phyloP scores from a whole-genome alignment of 92 coral and sea anemone species.

The Umimayanthus chanpuru region DNA sequence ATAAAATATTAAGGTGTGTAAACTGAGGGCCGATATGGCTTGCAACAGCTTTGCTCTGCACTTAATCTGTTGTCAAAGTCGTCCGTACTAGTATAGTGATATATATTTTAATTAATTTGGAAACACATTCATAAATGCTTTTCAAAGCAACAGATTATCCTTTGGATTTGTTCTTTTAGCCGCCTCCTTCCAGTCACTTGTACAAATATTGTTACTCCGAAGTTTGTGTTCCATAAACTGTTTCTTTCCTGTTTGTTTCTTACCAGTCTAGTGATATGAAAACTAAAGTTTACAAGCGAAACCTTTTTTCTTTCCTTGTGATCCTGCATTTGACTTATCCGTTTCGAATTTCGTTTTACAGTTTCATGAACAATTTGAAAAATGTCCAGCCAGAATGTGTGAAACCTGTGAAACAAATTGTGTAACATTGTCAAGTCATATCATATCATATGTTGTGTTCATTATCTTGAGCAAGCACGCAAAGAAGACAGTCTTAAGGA shows the following conservation, averaged over 20 bases:
- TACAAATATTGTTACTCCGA: slow-evolving; percentile 13
- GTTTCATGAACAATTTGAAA: background rate
- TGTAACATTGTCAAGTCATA: slow-evolving; percentile 9
- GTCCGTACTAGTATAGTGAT: background rate
- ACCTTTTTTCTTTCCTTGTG: background rate
- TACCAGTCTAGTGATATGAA: background rate
- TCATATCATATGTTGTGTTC: slow-evolving; percentile 20
- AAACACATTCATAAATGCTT: slow-evolving; percentile 7
- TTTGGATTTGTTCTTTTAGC: background rate
- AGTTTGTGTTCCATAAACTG: slow-evolving; percentile 3
- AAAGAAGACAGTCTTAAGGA: slow-evolving; percentile 30
- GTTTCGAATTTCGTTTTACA: background rate
- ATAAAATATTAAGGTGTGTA: slow-evolving; percentile 17
- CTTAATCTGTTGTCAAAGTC: slow-evolving; percentile 2
- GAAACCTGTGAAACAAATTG: background rate
- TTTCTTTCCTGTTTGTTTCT: background rate
- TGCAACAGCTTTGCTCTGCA: slow-evolving; percentile 1
- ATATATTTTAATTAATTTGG: background rate
- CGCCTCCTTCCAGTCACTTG: slow-evolving; percentile 3
- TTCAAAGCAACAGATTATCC: slow-evolving; percentile 6
- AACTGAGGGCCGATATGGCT: background rate
- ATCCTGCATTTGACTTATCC: background rate
- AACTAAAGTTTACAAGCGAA: background rate
- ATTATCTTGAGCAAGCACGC: slow-evolving; percentile 5
- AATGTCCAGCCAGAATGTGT: background rate